Base-by-base conservation (phyloP, 2,888 invertebrate genomes). In the Stegana nigrithorax region DNA sequence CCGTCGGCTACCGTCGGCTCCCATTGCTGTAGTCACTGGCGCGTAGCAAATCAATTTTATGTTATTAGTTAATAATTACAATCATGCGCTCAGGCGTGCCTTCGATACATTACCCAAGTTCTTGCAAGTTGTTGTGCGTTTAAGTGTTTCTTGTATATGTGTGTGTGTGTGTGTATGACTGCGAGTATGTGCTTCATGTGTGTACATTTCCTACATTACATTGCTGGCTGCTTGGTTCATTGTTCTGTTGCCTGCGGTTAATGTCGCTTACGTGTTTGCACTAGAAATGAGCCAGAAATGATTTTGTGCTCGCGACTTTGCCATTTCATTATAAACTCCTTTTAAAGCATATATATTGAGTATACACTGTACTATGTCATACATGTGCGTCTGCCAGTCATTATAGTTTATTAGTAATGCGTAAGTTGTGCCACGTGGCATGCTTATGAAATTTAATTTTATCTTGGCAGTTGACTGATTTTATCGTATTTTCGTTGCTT, bases 31-130 rank as follows among this genome's bases (percentile, higher is more conserved):
- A n/a, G n/a, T n/a, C n/a, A n/a, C n/a, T n/a, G n/a, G n/a, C n/a
- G n/a, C n/a, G 78, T 75, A 73, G 75, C 74, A 80, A 76, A 76
- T 76, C 75, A 76, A 76, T 76, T 80, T 76, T 71, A 80, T 80
- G 78, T 76, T 76, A 76, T 76, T 76, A 76, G 75, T 76, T 76
- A 76, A 76, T 76, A 76, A 76, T 75, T 75, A 75, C 75, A 67
- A 73, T 66, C 79, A 55, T 55, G 53, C 53, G 25, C 26, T 55
- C 53, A 55, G 36, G 53, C 53, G 36, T 55, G 53, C n/a, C n/a
- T n/a, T n/a, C n/a, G n/a, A n/a, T 12, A 36, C 36, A 14, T 26
- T 23, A 55, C 19, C 8, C 14, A 19, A 55, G 23, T 47, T 25
- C 10, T 23, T n/a, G n/a, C n/a, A n/a, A n/a, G n/a, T n/a, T n/a